phyloP scores from a whole-genome alignment of 2,113 vertebrate species.

The Apeltes quadracus region DNA sequence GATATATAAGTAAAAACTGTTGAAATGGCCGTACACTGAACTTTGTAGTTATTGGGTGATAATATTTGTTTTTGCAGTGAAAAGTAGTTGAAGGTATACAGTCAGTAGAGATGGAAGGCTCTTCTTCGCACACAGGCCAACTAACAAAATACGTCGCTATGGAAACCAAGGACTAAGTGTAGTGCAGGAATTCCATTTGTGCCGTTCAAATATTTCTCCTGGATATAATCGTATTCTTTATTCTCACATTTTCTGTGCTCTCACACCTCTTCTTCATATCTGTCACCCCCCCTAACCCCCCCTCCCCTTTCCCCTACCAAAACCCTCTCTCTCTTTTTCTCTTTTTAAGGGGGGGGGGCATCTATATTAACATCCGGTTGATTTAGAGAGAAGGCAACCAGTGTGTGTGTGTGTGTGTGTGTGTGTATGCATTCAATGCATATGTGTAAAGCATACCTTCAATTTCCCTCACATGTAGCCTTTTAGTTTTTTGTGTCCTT shows the following conservation, averaged over 20 bases:
- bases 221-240: background rate
- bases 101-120: background rate
- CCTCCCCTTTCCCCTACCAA: no score
- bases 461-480: background rate
- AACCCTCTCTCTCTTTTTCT: no score
- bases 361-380: background rate
- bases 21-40: background rate
- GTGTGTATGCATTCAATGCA: background rate
- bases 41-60: background rate
- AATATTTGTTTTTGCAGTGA: background rate
- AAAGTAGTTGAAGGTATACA: background rate
- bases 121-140: constrained; percentile 3
- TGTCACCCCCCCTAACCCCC: no score
- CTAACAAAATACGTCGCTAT: constrained; percentile 37
- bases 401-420: background rate
- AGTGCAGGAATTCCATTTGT: constrained; percentile 11
- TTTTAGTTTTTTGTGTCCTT: constrained; percentile 17
- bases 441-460: background rate
- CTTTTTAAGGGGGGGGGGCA: background rate
- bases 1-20: background rate
- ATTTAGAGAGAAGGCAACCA: constrained; percentile 1
- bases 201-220: constrained; percentile 1
- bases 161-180: constrained; percentile 39
- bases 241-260: background rate
- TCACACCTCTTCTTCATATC: background rate